Conservation (phyloP, 2,797 vertebrate genomes). For the Coreius guichenoti region DNA sequence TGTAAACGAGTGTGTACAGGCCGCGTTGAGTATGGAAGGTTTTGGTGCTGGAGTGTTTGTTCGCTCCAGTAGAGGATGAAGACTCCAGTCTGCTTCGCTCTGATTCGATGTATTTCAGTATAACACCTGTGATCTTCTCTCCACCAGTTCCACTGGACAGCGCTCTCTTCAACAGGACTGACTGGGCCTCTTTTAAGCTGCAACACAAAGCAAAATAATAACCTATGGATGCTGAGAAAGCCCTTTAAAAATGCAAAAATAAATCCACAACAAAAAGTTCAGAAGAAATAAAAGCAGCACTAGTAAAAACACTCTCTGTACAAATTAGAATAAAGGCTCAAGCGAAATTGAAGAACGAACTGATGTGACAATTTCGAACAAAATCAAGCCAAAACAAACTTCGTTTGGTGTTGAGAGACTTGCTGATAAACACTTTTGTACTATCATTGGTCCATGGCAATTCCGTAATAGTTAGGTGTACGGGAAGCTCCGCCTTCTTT, state of each 20-base stretch:
- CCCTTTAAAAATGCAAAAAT: background rate
- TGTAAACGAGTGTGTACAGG: slow-evolving; percentile 66
- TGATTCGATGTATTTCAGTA: slow-evolving; percentile 77
- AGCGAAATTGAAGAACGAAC: too few species aligned
- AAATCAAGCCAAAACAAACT: too few species aligned
- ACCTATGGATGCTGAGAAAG: background rate
- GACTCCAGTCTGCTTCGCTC: slow-evolving; percentile 67
- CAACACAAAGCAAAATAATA: background rate
- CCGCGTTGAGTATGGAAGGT: slow-evolving; percentile 70
- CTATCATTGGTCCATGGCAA: too few species aligned
- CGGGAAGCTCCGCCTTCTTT: too few species aligned
- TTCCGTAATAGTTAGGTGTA: too few species aligned
- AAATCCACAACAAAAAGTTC: background rate
- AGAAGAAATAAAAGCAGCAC: background rate
- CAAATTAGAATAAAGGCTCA: background rate
- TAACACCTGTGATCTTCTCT: slow-evolving; percentile 74
- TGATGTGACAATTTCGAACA: too few species aligned
- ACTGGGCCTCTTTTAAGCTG: slow-evolving; percentile 77
- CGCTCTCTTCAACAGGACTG: slow-evolving; percentile 72
- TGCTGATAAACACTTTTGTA: too few species aligned
- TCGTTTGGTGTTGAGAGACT: too few species aligned
- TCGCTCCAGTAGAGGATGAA: slow-evolving; percentile 7
- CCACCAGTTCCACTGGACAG: slow-evolving; percentile 63
- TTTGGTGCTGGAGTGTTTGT: slow-evolving; percentile 61
- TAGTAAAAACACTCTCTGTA: background rate